phyloP scores from a whole-genome alignment of 2,888 invertebrate species.

The Melanophora roralis region DNA sequence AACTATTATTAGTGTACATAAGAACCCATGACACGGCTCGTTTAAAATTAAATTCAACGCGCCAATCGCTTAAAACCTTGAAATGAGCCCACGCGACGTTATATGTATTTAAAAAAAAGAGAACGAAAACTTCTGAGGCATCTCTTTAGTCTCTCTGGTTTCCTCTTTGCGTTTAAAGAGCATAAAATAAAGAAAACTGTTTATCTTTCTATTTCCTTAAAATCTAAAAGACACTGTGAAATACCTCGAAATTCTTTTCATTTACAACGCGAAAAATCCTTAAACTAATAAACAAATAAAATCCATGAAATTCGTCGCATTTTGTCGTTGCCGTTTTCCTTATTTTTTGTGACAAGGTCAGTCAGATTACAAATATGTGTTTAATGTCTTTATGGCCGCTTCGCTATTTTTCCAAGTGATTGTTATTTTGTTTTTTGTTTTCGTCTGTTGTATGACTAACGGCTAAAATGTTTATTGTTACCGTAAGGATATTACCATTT shows the following conservation, averaged over 20 bases:
- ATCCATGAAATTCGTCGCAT: slow-evolving; percentile 58
- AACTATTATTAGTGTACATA: slow-evolving; percentile 60
- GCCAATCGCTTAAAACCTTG: slow-evolving; percentile 40
- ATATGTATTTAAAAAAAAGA: neutral
- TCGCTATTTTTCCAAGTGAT: slow-evolving; percentile 6
- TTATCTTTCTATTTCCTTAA: neutral
- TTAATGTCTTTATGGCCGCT: slow-evolving; percentile 54
- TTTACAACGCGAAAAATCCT: slow-evolving; percentile 53
- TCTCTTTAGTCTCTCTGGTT: neutral
- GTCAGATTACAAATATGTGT: slow-evolving; percentile 5
- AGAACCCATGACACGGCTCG: slow-evolving; percentile 74
- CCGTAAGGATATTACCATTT: slow-evolving; percentile 2
- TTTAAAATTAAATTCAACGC: slow-evolving; percentile 65
- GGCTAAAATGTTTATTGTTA: neutral
- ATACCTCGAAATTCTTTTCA: slow-evolving; percentile 33
- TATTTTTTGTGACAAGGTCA: slow-evolving; percentile 55
- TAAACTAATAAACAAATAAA: slow-evolving; percentile 68
- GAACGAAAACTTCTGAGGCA: neutral
- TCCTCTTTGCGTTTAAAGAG: neutral
- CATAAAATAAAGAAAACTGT: neutral
- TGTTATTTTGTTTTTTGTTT: neutral
- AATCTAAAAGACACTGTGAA: slow-evolving; percentile 10
- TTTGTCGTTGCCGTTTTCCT: slow-evolving; percentile 47
- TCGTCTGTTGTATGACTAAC: slow-evolving; percentile 26
- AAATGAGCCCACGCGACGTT: slow-evolving; percentile 52